A percentile compares a stretch with the other conserved stretches of the same genome.
These are phyloP conservation scores for Pyrgilauda ruficollis DNA, from an alignment of 2,113 vertebrate genomes.

Conservation along the genomic window DNA sequence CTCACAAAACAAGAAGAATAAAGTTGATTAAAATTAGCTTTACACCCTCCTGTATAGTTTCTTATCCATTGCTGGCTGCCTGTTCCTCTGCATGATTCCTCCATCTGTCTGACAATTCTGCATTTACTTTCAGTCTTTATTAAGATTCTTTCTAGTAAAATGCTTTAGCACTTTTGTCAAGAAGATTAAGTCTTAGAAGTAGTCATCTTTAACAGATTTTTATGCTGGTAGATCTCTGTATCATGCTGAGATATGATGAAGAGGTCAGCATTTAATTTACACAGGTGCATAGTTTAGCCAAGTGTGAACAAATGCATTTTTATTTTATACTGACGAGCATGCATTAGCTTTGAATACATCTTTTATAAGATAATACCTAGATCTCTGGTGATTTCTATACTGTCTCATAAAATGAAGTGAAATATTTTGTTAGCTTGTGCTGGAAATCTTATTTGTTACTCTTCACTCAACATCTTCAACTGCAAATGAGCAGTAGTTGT, in stretches of 20 bases:
- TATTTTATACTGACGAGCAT: neutral
- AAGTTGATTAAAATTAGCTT: conserved; percentile 1
- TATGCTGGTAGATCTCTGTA: neutral
- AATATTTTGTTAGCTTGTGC: neutral
- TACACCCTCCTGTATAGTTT: neutral
- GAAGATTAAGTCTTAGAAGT: neutral
- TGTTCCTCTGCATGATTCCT: neutral
- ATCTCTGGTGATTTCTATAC: neutral
- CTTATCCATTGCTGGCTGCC: neutral
- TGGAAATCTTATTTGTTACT: neutral
- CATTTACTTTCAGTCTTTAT: conserved; percentile 8
- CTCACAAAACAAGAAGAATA: neutral
- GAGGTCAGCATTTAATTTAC: neutral
- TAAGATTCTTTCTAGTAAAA: conserved; percentile 8
- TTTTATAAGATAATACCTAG: neutral
- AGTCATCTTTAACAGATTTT: neutral
- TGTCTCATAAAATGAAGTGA: neutral
- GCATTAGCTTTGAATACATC: neutral
- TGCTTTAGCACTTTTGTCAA: neutral
- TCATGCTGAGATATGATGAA: neutral
- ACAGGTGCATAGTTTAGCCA: neutral
- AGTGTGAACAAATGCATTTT: neutral
- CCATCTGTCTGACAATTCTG: conserved; percentile 25
- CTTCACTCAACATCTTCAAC: neutral
- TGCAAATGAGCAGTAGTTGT: neutral